Evolutionary conservation across 2,113 vertebrate species (phyloP).

Genomic region (Genyomyrus donnyi): DNA sequence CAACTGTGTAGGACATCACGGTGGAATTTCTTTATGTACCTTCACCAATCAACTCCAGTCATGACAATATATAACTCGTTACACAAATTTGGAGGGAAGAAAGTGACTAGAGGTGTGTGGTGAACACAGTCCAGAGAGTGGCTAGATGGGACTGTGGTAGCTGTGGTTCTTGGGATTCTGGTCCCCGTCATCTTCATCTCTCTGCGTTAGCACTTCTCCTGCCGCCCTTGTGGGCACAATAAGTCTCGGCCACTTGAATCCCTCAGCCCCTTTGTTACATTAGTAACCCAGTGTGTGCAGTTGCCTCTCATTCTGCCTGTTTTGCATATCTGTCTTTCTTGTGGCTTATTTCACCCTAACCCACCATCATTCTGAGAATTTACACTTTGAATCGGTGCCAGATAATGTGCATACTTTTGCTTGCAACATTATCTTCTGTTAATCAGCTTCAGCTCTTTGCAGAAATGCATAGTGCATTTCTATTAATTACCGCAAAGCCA

Average conservation of each 20-base stretch:
- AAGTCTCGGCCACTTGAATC: neutral
- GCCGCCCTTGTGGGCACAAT: conserved; percentile 18
- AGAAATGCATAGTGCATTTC: neutral
- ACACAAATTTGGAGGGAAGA: neutral
- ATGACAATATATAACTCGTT: neutral
- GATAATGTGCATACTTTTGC: neutral
- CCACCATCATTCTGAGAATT: neutral
- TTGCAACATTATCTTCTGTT: neutral
- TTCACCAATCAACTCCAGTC: neutral
- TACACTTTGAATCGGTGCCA: neutral
- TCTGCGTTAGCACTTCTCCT: conserved; percentile 39
- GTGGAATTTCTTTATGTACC: neutral
- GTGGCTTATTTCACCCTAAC: neutral
- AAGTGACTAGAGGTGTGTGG: neutral
- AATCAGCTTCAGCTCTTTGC: neutral
- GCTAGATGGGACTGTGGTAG: conserved; percentile 42
- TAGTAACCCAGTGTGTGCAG: neutral
- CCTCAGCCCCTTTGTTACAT: neutral
- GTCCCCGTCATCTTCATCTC: conserved; percentile 41
- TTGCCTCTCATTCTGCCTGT: neutral
- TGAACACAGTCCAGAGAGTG: conserved; percentile 37
- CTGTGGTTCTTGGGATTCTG: conserved; percentile 48
- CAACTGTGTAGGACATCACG: neutral
- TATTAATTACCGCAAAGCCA: neutral
- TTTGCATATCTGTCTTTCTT: neutral